Conservation (phyloP, 1,140 invertebrate genomes). For the Drosophila albomicans region DNA sequence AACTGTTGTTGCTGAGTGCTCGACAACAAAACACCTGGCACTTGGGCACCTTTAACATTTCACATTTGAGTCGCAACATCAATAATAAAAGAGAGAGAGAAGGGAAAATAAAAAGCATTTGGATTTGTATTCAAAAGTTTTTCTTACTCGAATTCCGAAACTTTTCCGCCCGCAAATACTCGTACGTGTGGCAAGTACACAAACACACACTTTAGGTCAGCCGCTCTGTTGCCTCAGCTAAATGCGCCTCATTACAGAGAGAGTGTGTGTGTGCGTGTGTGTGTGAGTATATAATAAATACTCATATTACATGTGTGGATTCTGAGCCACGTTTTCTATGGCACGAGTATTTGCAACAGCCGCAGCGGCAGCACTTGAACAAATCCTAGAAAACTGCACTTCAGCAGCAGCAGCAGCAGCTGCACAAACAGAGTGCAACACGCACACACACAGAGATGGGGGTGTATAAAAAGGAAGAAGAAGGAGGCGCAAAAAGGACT, state of each 20-base stretch:
- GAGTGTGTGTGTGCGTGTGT: slow-evolving; percentile 5
- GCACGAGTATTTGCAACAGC: slow-evolving; percentile 63
- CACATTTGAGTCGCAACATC: slow-evolving; percentile 26
- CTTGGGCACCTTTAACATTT: background rate
- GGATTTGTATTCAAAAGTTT: slow-evolving; percentile 42
- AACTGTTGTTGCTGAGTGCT: slow-evolving; percentile 10
- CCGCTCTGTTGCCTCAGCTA: slow-evolving; percentile 59
- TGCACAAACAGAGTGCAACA: slow-evolving; percentile 72
- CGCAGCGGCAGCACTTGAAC: slow-evolving; percentile 37
- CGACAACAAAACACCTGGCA: slow-evolving; percentile 34
- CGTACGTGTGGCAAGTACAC: slow-evolving; percentile 16
- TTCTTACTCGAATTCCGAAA: slow-evolving; percentile 23
- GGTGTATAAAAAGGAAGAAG: background rate
- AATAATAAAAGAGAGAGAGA: slow-evolving; percentile 20
- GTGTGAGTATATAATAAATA: slow-evolving; percentile 45
- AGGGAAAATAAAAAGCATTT: slow-evolving; percentile 9
- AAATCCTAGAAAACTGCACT: slow-evolving; percentile 69
- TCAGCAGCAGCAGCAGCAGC: slow-evolving; percentile 29
- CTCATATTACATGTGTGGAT: slow-evolving; percentile 39
- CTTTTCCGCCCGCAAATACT: slow-evolving; percentile 25
- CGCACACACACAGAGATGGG: slow-evolving; percentile 25
- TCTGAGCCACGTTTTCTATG: slow-evolving; percentile 73
- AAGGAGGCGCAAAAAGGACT: background rate
- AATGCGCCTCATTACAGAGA: slow-evolving; percentile 75
- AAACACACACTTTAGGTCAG: slow-evolving; percentile 41